phyloP scores from a whole-genome alignment of 1,140 invertebrate genomes.

The Drosophila biarmipes region DNA sequence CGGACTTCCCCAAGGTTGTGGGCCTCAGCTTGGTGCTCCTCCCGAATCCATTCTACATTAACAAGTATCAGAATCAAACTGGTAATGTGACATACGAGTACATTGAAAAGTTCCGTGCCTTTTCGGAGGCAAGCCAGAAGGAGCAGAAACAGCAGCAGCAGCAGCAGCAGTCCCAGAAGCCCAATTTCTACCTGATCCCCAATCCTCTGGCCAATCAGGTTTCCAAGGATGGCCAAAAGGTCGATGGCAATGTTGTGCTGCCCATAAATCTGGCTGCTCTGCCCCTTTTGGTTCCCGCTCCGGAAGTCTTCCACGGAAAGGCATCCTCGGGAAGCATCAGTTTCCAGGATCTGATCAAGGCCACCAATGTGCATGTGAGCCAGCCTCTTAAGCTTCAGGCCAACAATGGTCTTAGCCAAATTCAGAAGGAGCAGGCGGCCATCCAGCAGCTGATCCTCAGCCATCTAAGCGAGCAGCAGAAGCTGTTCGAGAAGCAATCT shows the following conservation, averaged over 20 bases:
- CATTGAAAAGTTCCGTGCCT: slow-evolving; percentile 23
- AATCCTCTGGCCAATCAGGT: slow-evolving; percentile 27
- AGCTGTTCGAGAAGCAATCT: slow-evolving; percentile 28
- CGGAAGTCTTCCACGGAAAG: slow-evolving; percentile 1
- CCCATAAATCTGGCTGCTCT: slow-evolving; percentile 41
- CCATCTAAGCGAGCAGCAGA: slow-evolving; percentile 17
- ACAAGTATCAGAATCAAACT: slow-evolving; percentile 14
- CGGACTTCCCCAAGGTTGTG: slow-evolving; percentile 45
- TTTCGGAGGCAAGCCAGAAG: slow-evolving; percentile 14
- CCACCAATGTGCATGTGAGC: slow-evolving; percentile 29
- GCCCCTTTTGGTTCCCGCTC: slow-evolving; percentile 34
- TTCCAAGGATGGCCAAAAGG: slow-evolving; percentile 15
- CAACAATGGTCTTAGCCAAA: slow-evolving; percentile 16
- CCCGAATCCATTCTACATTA: slow-evolving; percentile 38
- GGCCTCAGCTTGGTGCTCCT: slow-evolving; percentile 39
- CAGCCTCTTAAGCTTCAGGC: slow-evolving; percentile 18
- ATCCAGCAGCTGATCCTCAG: slow-evolving; percentile 27
- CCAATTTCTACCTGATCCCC: slow-evolving; percentile 38
- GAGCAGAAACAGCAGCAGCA: slow-evolving; percentile 1
- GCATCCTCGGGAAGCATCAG: slow-evolving; percentile 7
- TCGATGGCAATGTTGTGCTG: slow-evolving; percentile 17
- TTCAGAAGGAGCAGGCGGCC: slow-evolving; percentile 25
- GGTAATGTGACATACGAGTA: not conserved
- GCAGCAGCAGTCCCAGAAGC: slow-evolving; percentile 11
- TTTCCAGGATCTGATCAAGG: slow-evolving; percentile 34